Percentiles rank a stretch among this genome's conserved stretches.
phyloP scores from a whole-genome alignment of 2,797 vertebrate species.

The Cirrhinus mrigala region DNA sequence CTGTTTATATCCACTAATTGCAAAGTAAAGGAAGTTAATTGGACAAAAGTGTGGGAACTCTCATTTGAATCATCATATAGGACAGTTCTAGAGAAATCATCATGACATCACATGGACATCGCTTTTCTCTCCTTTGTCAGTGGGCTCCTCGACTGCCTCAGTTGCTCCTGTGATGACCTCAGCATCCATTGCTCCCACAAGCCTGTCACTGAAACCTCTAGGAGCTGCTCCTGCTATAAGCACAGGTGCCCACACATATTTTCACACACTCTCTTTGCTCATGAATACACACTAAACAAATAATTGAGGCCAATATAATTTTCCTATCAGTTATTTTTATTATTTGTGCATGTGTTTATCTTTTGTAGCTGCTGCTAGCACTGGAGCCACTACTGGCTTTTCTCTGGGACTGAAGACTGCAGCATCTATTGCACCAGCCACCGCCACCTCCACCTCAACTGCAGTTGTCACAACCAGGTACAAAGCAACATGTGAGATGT shows the following conservation, averaged over 20 bases:
- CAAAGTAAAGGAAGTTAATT: too few species aligned
- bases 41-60: too few species aligned
- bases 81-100: background rate
- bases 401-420: conserved; percentile 74
- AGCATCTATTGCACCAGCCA: conserved; percentile 42
- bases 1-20: background rate
- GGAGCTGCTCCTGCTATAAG: conserved; percentile 62
- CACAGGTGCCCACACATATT: conserved; percentile 1
- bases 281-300: background rate
- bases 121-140: conserved; percentile 33
- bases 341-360: background rate
- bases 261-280: background rate
- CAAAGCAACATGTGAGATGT: background rate
- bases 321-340: background rate
- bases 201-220: conserved; percentile 78
- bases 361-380: conserved; percentile 58
- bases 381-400: conserved; percentile 67
- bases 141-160: conserved; percentile 53
- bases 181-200: conserved; percentile 58
- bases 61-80: too few species aligned
- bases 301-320: background rate
- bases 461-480: conserved; percentile 55
- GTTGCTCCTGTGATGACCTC: conserved; percentile 62
- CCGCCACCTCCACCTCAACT: conserved; percentile 39
- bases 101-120: background rate